A percentile compares a stretch with the other conserved stretches of the same genome.
These are phyloP conservation scores for Sebastes cheni DNA, from an alignment of 2,797 vertebrate species.

Conservation along the genomic window DNA sequence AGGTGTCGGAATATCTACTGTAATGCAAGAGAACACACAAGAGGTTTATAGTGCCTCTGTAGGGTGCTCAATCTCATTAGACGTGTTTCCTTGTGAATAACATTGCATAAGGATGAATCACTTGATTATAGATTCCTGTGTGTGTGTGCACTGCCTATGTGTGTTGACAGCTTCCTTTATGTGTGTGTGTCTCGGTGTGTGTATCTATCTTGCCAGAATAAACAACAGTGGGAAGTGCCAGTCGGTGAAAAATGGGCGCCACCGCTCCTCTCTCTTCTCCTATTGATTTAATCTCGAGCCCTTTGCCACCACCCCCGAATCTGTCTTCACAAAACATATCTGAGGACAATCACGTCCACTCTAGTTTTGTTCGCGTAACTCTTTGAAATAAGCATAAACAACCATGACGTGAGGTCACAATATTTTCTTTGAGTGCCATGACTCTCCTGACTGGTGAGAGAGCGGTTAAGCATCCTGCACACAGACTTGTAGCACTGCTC, in stretches of 20 bases:
- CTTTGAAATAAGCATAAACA: conserved; percentile 66
- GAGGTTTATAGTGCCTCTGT: conserved; percentile 34
- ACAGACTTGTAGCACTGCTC: not conserved
- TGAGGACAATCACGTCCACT: conserved; percentile 53
- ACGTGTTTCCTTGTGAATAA: conserved; percentile 60
- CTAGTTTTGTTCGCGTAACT: conserved; percentile 44
- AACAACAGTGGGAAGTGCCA: conserved; percentile 55
- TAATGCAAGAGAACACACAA: conserved; percentile 17
- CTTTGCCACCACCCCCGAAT: conserved; percentile 53
- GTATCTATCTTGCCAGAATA: conserved; percentile 39
- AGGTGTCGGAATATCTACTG: not conserved
- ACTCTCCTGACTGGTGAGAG: conserved; percentile 40
- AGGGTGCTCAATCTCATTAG: conserved; percentile 58
- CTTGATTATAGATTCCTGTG: conserved; percentile 59
- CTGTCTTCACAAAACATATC: conserved; percentile 62
- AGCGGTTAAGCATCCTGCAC: not conserved
- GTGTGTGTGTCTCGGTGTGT: conserved; percentile 9
- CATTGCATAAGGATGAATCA: conserved; percentile 53
- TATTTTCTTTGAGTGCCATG: conserved; percentile 21
- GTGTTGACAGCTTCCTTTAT: conserved; percentile 38
- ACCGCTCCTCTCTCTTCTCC: conserved; percentile 36
- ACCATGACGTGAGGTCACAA: conserved; percentile 31
- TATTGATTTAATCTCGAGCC: conserved; percentile 72
- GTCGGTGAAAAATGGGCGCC: conserved; percentile 54
- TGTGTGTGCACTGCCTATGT: not conserved